phyloP scores from a whole-genome alignment of 2,888 invertebrate species.

The Eledona agricola region DNA sequence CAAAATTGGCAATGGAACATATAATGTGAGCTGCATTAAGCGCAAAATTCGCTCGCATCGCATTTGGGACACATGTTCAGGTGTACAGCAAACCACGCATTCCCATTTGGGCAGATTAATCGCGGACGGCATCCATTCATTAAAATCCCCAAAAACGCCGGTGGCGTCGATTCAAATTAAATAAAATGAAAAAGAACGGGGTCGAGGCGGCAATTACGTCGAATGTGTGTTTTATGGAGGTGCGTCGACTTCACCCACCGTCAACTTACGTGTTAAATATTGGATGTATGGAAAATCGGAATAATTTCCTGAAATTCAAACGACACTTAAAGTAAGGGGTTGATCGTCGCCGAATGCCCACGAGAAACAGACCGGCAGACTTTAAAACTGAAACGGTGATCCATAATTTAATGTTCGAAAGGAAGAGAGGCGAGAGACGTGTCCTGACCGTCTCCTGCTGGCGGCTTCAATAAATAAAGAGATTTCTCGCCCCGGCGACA shows the following conservation, averaged over 20 bases:
- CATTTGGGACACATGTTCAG: conserved; percentile 9
- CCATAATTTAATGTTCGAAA: conserved; percentile 34
- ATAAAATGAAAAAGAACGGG: conserved; percentile 8
- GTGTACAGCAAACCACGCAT: conserved; percentile 15
- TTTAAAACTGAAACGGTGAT: conserved; percentile 21
- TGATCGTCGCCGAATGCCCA: conserved; percentile 20
- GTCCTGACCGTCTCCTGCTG: conserved; percentile 21
- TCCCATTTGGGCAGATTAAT: conserved; percentile 16
- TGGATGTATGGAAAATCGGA: conserved; percentile 72
- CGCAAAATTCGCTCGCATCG: neutral
- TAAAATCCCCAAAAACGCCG: conserved; percentile 3
- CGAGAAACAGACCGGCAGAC: conserved; percentile 31
- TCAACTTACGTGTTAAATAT: conserved; percentile 73
- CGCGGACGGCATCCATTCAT: conserved; percentile 7
- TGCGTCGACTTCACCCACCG: too few species aligned
- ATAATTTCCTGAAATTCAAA: conserved; percentile 68
- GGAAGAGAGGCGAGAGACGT: conserved; percentile 11
- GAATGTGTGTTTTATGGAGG: conserved; percentile 3
- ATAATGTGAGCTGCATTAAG: conserved; percentile 5
- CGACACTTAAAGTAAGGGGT: conserved; percentile 8
- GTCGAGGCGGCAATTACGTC: conserved; percentile 5
- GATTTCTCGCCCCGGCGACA: conserved; percentile 40
- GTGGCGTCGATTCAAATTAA: too few species aligned
- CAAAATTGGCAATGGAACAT: conserved; percentile 5
- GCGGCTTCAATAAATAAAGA: conserved; percentile 38